These are phyloP conservation scores for Camponotus floridanus DNA, from an alignment of 1,140 invertebrate species.

Conservation along the genomic window DNA sequence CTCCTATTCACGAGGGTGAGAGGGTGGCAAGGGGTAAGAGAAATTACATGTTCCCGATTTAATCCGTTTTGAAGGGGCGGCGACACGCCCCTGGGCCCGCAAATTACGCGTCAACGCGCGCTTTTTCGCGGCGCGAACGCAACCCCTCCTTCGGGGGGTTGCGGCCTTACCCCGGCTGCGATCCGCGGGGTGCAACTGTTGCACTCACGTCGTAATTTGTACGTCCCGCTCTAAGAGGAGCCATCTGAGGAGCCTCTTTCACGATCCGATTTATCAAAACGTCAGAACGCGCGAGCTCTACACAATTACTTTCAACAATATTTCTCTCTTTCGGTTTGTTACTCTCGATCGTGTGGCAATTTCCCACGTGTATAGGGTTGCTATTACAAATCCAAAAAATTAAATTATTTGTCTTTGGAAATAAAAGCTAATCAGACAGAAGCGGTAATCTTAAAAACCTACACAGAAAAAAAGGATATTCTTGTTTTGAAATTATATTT, in stretches of 20 bases:
- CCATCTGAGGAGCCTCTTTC: conserved; percentile 11
- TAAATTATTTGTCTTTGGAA: no score
- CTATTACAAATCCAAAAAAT: no score
- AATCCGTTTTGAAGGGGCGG: conserved; percentile 76
- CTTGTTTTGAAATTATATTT: no score
- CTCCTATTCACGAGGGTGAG: conserved; percentile 65
- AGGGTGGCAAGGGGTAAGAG: conserved; percentile 58
- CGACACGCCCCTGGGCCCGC: conserved; percentile 42
- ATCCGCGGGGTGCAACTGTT: conserved; percentile 67
- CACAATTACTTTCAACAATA: neutral
- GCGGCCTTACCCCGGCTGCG: neutral
- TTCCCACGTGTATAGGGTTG: neutral
- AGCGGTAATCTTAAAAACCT: no score
- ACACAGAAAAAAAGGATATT: no score
- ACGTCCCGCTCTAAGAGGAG: neutral
- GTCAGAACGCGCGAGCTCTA: neutral
- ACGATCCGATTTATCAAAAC: conserved; percentile 44
- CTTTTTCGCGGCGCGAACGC: neutral
- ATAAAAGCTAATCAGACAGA: no score
- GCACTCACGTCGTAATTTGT: conserved; percentile 40
- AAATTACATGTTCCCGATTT: conserved; percentile 83
- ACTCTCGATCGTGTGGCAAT: neutral
- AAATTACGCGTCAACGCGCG: conserved; percentile 80
- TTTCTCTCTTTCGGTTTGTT: neutral
- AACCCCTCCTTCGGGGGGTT: conserved; percentile 52